Percentiles rank a stretch among this genome's conserved stretches.
Evolutionary conservation across 2,797 vertebrate genomes (phyloP).

Genomic region (Xerus rutilus): DNA sequence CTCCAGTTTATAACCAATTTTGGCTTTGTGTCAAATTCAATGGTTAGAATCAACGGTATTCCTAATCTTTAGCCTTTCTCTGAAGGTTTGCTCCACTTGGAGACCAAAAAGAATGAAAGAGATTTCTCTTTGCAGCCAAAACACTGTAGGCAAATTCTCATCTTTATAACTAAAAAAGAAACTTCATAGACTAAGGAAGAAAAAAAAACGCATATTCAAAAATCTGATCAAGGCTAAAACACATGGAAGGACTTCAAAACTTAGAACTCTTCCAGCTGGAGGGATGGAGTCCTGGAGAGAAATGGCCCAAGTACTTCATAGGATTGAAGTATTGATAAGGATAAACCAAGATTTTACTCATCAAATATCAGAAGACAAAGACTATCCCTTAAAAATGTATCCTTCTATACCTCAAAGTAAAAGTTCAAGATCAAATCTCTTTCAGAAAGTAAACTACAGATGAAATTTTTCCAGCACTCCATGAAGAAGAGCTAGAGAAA

Average conservation of each 20-base stretch:
- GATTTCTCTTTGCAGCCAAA: neutral
- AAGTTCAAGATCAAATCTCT: neutral
- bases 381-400: neutral
- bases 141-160: neutral
- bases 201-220: neutral
- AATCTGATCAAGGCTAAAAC: neutral
- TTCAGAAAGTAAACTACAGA: neutral
- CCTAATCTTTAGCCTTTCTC: neutral
- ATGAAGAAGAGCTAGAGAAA: neutral
- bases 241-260: neutral
- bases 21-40: neutral
- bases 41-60: neutral
- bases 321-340: neutral
- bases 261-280: neutral
- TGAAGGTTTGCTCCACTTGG: neutral
- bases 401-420: accelerated
- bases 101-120: neutral
- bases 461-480: neutral
- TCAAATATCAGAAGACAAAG: neutral
- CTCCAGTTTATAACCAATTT: neutral
- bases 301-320: accelerated
- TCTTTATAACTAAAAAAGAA: neutral
- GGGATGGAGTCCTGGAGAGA: neutral
- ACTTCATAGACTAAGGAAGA: neutral
- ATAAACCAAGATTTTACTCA: neutral